Base-by-base conservation (phyloP, 2,113 vertebrate species). In the Macquaria ambigua region DNA sequence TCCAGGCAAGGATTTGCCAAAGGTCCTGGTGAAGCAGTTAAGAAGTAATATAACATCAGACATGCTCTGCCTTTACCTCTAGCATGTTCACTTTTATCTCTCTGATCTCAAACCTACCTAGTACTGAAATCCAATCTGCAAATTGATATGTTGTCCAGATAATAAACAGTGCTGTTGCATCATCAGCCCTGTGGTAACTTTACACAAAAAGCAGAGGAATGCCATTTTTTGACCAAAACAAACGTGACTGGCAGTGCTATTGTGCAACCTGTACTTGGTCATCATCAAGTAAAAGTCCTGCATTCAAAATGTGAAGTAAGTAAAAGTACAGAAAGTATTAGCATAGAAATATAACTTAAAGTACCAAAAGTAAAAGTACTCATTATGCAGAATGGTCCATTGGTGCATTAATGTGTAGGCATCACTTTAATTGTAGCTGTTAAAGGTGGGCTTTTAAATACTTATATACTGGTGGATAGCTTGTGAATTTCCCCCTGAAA, bases 1-100 rank as follows among this genome's bases (percentile, higher is more conserved):
- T 82, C 74, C 43, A 75, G 79, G 20, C 70, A 15, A 69, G 3
- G 58, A 75, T 67, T 58, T 62, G 2, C 6, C 14, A 21, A 28
- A 64, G 12, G 48, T 74, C 11, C 23, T 3, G 34, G 37, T 77
- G 64, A 64, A 28, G 52, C 5, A 48, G 20, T 61, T 18, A 48
- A 41, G 55, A 66, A 14, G 1, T 16, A 12, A 16, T 43, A 14
- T 18, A 25, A 52, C 34, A 25, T 37, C 14, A 59, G 55, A 50
- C 15, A 43, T 55, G 31, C n/a, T 59, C 34, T 37, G 1, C 53
- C n/a, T 77, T 69, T 11, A 2, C 28, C 14, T 79, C 21, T 3
- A 12, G 23, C 20, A 37, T 77, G 41, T 55, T 76, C 18, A 77
- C 1, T 76, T 70, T 31, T 52, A 20, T 39, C 61, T 72, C 34